phyloP scores from a whole-genome alignment of 2,797 vertebrate species.

The Glossophaga mutica region DNA sequence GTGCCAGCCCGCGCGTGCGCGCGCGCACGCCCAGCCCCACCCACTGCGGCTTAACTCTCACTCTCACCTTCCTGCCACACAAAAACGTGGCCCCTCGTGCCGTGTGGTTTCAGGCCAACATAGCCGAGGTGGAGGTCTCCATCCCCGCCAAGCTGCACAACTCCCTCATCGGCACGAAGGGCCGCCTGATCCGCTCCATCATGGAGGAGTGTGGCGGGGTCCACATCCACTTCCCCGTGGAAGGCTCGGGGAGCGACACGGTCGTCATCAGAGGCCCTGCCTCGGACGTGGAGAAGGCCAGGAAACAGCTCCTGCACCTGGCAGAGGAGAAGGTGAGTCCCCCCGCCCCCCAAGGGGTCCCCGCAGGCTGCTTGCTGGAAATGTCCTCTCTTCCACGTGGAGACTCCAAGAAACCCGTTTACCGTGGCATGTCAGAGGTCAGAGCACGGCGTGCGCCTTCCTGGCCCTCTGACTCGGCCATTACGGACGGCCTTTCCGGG shows the following conservation, averaged over 20 bases:
- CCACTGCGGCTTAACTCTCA: background rate
- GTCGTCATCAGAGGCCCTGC: slow-evolving; percentile 95
- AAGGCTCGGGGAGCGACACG: slow-evolving; percentile 96
- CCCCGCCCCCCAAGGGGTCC: background rate
- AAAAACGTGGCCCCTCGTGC: background rate
- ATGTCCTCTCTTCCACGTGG: fast-evolving
- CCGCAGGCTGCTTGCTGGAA: background rate
- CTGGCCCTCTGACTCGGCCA: fast-evolving
- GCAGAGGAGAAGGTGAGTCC: slow-evolving; percentile 97
- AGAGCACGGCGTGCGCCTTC: fast-evolving
- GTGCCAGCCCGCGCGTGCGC: fast-evolving
- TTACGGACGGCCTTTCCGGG: background rate
- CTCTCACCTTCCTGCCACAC: fast-evolving
- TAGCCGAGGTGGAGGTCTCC: slow-evolving; percentile 94
- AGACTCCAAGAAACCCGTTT: no score
- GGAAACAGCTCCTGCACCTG: slow-evolving; percentile 94
- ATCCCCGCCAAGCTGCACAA: slow-evolving; percentile 98
- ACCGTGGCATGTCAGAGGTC: background rate
- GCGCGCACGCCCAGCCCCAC: fast-evolving
- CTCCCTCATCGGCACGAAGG: slow-evolving; percentile 97
- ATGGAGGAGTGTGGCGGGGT: slow-evolving; percentile 99
- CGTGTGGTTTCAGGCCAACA: slow-evolving; percentile 89
- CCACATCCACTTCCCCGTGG: slow-evolving; percentile 98
- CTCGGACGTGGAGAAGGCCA: slow-evolving; percentile 97
- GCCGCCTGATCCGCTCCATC: slow-evolving; percentile 97